Evolutionary conservation across 2,113 vertebrate genomes (phyloP).

Genomic region (Peucedramus taeniatus): DNA sequence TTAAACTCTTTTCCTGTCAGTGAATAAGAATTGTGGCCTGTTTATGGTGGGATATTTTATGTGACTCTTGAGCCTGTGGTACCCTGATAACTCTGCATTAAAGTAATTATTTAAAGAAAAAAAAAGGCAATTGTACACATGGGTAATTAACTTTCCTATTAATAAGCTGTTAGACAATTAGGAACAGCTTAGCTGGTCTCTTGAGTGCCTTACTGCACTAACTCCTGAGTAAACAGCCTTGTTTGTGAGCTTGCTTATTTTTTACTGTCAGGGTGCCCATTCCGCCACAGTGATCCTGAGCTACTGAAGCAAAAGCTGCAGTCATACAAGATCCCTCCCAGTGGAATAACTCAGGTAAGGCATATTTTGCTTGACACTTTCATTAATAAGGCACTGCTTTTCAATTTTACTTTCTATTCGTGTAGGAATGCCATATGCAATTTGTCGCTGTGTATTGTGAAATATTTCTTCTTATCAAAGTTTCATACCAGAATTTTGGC

Average conservation of each 20-base stretch:
- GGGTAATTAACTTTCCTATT: constrained; percentile 70
- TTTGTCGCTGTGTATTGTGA: background rate
- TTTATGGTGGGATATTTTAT: constrained; percentile 12
- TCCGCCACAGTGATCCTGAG: constrained; percentile 92
- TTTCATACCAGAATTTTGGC: background rate
- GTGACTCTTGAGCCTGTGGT: constrained; percentile 48
- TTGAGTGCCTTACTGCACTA: constrained; percentile 5
- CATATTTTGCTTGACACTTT: background rate
- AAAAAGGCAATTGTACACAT: constrained; percentile 8
- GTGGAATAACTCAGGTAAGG: constrained; percentile 86
- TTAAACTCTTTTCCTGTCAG: constrained; percentile 1
- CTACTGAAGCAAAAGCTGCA: constrained; percentile 94
- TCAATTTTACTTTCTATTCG: background rate
- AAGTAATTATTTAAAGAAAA: constrained; percentile 35
- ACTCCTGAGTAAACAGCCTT: constrained; percentile 52
- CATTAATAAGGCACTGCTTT: background rate
- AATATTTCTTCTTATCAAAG: background rate
- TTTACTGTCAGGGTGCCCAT: constrained; percentile 86
- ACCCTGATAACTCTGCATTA: constrained; percentile 24
- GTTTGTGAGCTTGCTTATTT: constrained; percentile 18
- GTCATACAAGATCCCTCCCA: constrained; percentile 83
- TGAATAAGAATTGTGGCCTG: background rate
- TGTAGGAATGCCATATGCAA: background rate
- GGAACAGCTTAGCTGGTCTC: constrained; percentile 47
- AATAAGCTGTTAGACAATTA: constrained; percentile 67